Base-by-base conservation (phyloP, 2,797 vertebrate genomes). In the Melanotaenia maccullochi region DNA sequence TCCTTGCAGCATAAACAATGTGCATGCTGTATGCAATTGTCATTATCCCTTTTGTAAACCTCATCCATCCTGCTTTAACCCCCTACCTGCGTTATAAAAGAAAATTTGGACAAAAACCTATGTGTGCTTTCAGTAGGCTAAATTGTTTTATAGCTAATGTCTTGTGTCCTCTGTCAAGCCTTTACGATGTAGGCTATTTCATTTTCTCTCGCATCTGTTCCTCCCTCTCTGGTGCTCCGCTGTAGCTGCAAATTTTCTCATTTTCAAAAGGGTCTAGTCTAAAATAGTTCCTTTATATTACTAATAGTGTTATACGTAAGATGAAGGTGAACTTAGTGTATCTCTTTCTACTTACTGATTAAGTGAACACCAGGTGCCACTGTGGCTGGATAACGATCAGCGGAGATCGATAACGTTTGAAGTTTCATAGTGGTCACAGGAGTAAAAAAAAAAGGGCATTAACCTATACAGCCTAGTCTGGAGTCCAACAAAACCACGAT, bases 381-480 rank as follows among this genome's bases (percentile, higher is more conserved):
- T 5, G 68, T 56, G 74, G 65, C 56, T 63, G 73, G 68, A 76
- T 84, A 85, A 89, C 42, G 84, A 86, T 36, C 70, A 69, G 58
- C 12, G 65, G 73, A 78, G 36, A 28, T 33, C 80, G 54, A 92
- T 89, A 69, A 51, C 73, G 60, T 85, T 60, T 85, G 70, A 90
- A 85, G 79, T 85, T 84, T 78, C 85, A 79, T 71, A 63, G 75
- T 62, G 44, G 76, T 78, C 80, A 72, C 71, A 16, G 73, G 74
- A 88, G 75, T 81, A 5, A 30, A 84, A 85, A 65, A 78, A 71
- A 76, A 30, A 30, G 28, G 72, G 82, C 78, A 85, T 88, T 88
- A 83, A 90, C 86, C 77, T 85, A 62, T 73, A 73, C 60, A 64
- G 73, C 66, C 75, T 80, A 70, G 44, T 25, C 57, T 66, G 76